phyloP scores from a whole-genome alignment of 2,113 vertebrate species.

The Trichomycterus rosablanca region DNA sequence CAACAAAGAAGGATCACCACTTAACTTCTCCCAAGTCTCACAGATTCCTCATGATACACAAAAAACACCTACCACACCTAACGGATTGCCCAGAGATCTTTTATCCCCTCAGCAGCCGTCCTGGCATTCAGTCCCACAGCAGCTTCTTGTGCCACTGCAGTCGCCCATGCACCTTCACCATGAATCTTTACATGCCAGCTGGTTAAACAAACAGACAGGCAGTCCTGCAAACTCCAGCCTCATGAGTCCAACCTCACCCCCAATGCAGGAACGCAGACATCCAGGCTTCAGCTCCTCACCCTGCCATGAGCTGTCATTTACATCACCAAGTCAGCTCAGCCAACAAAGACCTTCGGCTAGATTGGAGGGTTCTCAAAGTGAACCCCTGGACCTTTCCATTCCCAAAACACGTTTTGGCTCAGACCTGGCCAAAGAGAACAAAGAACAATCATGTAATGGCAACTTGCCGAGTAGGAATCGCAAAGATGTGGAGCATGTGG shows the following conservation, averaged over 20 bases:
- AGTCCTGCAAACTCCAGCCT: conserved; percentile 47
- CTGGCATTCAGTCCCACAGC: conserved; percentile 61
- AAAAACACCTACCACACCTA: conserved; percentile 36
- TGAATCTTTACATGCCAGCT: conserved; percentile 45
- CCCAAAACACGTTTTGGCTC: conserved; percentile 55
- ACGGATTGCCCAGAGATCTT: conserved; percentile 53
- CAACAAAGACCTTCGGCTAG: conserved; percentile 34
- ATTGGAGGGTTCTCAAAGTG: conserved; percentile 55
- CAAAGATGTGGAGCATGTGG: conserved; percentile 14
- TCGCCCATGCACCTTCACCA: conserved; percentile 52
- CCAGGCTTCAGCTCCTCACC: conserved; percentile 52
- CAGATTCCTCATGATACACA: conserved; percentile 12
- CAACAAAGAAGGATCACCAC: conserved; percentile 40
- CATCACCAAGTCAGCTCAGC: conserved; percentile 40
- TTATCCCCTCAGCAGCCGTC: conserved; percentile 54
- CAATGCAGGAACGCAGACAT: conserved; percentile 44
- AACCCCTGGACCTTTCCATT: conserved; percentile 74
- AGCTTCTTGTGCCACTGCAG: conserved; percentile 58
- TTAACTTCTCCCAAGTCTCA: conserved; percentile 46
- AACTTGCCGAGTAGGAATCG: conserved; percentile 1
- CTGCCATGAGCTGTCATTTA: conserved; percentile 55
- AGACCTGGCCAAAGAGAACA: conserved; percentile 34
- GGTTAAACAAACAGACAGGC: conserved; percentile 51
- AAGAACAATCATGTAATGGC: conserved; percentile 38
- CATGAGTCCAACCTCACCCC: conserved; percentile 52